Base-by-base conservation (phyloP, 1,140 invertebrate genomes). In the Alviniconcha marisindica region DNA sequence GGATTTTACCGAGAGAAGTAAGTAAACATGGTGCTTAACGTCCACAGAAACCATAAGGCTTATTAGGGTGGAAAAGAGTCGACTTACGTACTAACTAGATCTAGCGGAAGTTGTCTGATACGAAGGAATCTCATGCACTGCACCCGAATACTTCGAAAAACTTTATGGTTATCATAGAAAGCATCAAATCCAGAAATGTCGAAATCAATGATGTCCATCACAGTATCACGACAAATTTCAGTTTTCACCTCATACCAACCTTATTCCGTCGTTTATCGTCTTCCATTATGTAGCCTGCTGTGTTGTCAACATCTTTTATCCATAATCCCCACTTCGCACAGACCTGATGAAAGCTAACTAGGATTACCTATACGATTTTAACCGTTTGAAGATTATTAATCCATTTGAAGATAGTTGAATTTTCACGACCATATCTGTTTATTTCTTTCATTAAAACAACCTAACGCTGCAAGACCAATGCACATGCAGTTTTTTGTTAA, bases 201-300 rank as follows among this genome's bases (percentile, higher is more conserved):
- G 10, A 10, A 38, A n/a, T 28, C 1, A 15, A 42, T 2, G 24
- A 40, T 7, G 40, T 5, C 21, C 18, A 73, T 14, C 14, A 42
- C 18, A 40, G 7, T 48, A 10, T 48, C 18, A 48, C 5, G 7
- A 24, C 60, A 63, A 63, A 63, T 7, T 63, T 24, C 21, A 24
- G 60, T 24, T 10, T 63, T 44, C 2, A n/a, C 28, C 15, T 4
- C 36, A 5, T 40, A 42, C 40, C 12, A 3, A 74, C 73, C 24
- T 76, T 28, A 33, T 31, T 76, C 15, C 73, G 73, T 51, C 73
- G 73, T 51, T 76, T 76, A 42, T 76, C 73, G 42, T 76, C 73
- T 40, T 48, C 73, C 73, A 76, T 76, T 15, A n/a, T n/a, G n/a
- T n/a, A n/a, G n/a, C n/a, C n/a, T n/a, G n/a, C 21, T 74, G 36